Evolutionary conservation across 2,888 invertebrate species (phyloP), one percentile per base, ranked within the genome.

Genomic region (Macrosiphum euphorbiae): DNA sequence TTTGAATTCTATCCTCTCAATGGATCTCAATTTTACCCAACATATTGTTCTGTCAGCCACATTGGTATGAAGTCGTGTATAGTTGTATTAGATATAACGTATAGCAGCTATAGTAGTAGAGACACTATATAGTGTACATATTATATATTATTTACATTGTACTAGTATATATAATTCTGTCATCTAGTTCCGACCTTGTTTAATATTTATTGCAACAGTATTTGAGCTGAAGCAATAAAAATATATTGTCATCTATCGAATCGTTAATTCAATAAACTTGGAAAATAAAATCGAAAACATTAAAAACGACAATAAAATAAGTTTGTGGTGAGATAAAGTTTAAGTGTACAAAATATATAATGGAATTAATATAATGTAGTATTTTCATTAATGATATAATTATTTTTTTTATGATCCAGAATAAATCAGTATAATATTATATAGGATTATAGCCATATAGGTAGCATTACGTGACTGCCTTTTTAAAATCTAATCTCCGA

Each of bases 151-250:
- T 47, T 47, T 47, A 84, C 41, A 85, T 85, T 85, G 13, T 24
- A 44, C 55, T 44, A 84, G 52, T 28, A 35, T 50, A 26, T 50
- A 78, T 78, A 84, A 91, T 91, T 52, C 84, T 52, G 84, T 85
- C 84, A 28, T 55, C 28, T 28, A 55, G 52, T 84, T 55, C 84
- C 84, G 84, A 91, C 28, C 28, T 41, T 41, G 20, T 91, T 84
- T 41, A 28, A 91, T 55, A 91, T 91, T 91, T 91, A 91, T 91
- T 84, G 44, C 84, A 52, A 84, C 16, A 86, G 11, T 86, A 58
- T 61, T n/a, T 52, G 58, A 28, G 55, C n/a, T 55, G 11, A 24
- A n/a, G 58, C 44, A 58, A 86, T 91, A 86, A 91, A 91, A 91
- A 47, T 86, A 58, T 58, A 85, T 58, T 91, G 58, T 91, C 44